phyloP scores from a whole-genome alignment of 2,797 vertebrate genomes.

The Syncerus caffer region DNA sequence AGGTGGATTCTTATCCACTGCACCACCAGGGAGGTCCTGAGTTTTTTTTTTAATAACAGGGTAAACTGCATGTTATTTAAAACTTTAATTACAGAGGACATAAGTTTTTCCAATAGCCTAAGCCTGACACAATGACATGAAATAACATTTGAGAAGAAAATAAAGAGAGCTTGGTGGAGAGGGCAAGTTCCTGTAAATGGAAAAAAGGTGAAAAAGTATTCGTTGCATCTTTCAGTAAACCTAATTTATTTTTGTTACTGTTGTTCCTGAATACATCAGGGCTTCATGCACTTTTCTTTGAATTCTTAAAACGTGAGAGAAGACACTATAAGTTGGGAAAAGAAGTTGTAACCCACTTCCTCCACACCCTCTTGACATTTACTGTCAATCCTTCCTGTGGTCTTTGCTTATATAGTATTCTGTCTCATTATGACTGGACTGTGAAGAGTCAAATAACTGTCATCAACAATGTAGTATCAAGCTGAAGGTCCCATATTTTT shows the following conservation, averaged over 20 bases:
- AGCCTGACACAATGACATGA: conserved; percentile 6
- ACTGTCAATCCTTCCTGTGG: background rate
- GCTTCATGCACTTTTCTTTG: background rate
- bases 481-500: background rate
- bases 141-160: background rate
- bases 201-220: background rate
- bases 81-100: conserved; percentile 56
- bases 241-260: background rate
- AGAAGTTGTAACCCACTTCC: conserved; percentile 43
- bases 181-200: background rate
- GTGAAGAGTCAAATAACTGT: conserved; percentile 29
- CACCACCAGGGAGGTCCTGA: background rate
- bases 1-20: background rate
- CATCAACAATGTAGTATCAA: conserved; percentile 25
- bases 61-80: conserved; percentile 47
- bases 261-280: background rate
- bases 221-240: background rate
- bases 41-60: background rate
- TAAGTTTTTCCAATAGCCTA: conserved; percentile 38
- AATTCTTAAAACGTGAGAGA: background rate
- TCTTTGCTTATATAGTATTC: conserved; percentile 22
- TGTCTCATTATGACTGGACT: conserved; percentile 58
- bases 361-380: conserved; percentile 44
- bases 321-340: background rate
- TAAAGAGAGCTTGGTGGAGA: background rate